These are phyloP conservation scores for Sarcophaga rosellei DNA, from an alignment of 2,888 invertebrate species.

Conservation along the genomic window DNA sequence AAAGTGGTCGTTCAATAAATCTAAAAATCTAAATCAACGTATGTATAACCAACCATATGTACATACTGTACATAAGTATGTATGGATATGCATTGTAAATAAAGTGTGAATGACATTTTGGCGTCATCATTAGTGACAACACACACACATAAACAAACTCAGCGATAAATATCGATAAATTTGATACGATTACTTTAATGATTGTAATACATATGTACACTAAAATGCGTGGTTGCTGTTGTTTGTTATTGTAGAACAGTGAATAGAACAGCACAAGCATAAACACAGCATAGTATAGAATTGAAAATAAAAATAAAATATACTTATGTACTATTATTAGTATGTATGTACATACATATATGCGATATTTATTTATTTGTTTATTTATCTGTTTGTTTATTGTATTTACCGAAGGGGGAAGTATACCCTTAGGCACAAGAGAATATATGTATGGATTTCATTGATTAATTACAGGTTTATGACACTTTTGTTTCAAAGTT, in stretches of 20 bases:
- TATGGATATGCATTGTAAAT: slow-evolving; percentile 37
- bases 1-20: too few relatives aligned
- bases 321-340: too few relatives aligned
- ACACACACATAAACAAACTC: not conserved
- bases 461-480: too few relatives aligned
- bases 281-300: too few relatives aligned
- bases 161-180: slow-evolving; percentile 38
- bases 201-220: slow-evolving; percentile 38
- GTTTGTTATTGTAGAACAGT: not conserved
- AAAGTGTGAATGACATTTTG: slow-evolving; percentile 64
- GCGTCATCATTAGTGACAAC: slow-evolving; percentile 40
- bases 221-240: slow-evolving; percentile 43
- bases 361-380: too few relatives aligned
- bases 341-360: too few relatives aligned
- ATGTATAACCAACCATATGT: not conserved
- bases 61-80: not conserved
- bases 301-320: too few relatives aligned
- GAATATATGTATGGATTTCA: too few relatives aligned
- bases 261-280: too few relatives aligned
- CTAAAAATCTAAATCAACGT: slow-evolving; percentile 36
- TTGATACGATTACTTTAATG: slow-evolving; percentile 45
- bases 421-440: slow-evolving; percentile 3
- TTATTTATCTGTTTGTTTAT: not conserved
- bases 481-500: too few relatives aligned
- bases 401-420: slow-evolving; percentile 19